phyloP scores from a whole-genome alignment of 2,888 invertebrate genomes.

The Nyleta sp. region DNA sequence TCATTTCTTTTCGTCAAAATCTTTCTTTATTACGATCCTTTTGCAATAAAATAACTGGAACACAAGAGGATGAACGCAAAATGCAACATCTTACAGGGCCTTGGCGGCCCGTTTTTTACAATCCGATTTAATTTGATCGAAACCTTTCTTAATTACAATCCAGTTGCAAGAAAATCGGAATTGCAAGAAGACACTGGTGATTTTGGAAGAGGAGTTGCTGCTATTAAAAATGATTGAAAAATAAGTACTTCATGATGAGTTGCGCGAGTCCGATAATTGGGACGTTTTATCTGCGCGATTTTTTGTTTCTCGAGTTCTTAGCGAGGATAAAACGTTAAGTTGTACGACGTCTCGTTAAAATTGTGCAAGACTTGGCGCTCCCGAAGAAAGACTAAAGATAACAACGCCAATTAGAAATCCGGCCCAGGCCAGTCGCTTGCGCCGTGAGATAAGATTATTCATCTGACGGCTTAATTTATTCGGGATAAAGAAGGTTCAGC shows the following conservation, averaged over 20 bases:
- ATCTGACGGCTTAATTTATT: conserved; percentile 75
- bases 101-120: too few relatives aligned
- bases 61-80: too few relatives aligned
- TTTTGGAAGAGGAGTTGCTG: not conserved
- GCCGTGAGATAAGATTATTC: conserved; percentile 73
- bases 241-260: conserved; percentile 53
- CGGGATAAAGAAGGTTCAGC: conserved; percentile 70
- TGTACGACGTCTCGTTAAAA: conserved; percentile 60
- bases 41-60: too few relatives aligned
- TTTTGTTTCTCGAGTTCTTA: conserved; percentile 46
- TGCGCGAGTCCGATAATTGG: conserved; percentile 41
- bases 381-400: conserved; percentile 59
- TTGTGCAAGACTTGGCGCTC: conserved; percentile 46
- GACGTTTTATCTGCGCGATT: conserved; percentile 46
- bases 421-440: conserved; percentile 63
- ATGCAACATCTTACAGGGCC: too few relatives aligned
- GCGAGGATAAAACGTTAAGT: conserved; percentile 58
- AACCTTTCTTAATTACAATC: too few relatives aligned
- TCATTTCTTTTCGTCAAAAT: too few relatives aligned
- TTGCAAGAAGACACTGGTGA: too few relatives aligned
- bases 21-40: too few relatives aligned
- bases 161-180: too few relatives aligned
- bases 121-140: too few relatives aligned
- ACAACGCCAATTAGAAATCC: conserved; percentile 62
- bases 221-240: conserved; percentile 46